These are phyloP conservation scores for Telenomus remus DNA, from an alignment of 1,140 invertebrate genomes.

Conservation along the genomic window DNA sequence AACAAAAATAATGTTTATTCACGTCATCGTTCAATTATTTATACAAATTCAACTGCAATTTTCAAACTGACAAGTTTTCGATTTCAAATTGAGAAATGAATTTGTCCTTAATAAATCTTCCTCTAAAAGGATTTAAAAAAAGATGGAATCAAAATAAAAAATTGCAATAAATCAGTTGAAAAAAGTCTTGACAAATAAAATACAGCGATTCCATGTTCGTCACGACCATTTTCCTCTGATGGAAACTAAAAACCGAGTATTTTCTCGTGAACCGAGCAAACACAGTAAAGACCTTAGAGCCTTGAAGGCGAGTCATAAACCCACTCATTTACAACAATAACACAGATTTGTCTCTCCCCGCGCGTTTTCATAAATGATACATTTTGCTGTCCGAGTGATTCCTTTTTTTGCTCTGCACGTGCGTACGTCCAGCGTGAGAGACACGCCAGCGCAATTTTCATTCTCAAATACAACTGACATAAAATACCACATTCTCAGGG, in stretches of 20 bases:
- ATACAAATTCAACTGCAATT: no score
- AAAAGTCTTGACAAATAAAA: neutral
- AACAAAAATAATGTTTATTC: neutral
- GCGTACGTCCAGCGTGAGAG: constrained; percentile 4
- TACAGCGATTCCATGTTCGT: neutral
- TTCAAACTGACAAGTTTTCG: no score
- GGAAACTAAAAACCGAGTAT: no score
- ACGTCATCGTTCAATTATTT: neutral
- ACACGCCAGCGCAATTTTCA: constrained; percentile 35
- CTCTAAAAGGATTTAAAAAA: no score
- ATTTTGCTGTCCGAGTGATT: constrained; percentile 21
- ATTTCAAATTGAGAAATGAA: no score
- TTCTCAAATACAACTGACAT: constrained; percentile 13
- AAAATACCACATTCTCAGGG: constrained; percentile 22
- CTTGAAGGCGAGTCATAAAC: no score
- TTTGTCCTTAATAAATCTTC: no score
- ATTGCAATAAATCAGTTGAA: neutral
- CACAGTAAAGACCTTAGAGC: no score
- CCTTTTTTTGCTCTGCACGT: constrained; percentile 1
- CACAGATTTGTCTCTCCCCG: constrained; percentile 5
- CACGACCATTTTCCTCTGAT: no score
- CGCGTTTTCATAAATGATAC: constrained; percentile 1
- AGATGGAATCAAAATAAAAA: no score
- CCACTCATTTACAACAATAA: constrained; percentile 10
- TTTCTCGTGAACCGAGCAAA: no score